Conservation (phyloP, 2,797 vertebrate species). For the Coregonus sp. region DNA sequence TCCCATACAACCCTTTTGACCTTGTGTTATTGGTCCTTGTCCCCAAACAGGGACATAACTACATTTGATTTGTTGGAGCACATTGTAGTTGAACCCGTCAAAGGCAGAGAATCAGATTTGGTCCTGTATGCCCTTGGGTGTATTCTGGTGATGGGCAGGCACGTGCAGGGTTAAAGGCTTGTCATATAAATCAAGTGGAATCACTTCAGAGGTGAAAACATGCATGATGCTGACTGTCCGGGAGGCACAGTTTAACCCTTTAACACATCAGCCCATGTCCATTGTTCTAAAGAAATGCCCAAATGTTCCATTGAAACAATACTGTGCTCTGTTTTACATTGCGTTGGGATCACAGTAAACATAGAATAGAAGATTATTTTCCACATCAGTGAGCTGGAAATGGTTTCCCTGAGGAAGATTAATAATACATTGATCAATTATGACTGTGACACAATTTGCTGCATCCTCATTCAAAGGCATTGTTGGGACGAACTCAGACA, state of each 20-base stretch:
- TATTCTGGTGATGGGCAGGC: slow-evolving; percentile 74
- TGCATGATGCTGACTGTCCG: slow-evolving; percentile 57
- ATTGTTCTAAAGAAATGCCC: slow-evolving; percentile 9
- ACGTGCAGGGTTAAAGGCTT: slow-evolving; percentile 75
- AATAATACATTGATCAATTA: slow-evolving; percentile 49
- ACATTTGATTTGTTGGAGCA: slow-evolving; percentile 69
- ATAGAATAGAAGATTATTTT: slow-evolving; percentile 30
- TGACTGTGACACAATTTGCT: not conserved
- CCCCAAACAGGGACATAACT: slow-evolving; percentile 50
- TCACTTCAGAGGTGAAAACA: slow-evolving; percentile 75
- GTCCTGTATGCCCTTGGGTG: slow-evolving; percentile 72
- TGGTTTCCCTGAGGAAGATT: slow-evolving; percentile 41
- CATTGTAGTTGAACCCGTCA: slow-evolving; percentile 64
- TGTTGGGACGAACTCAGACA: slow-evolving; percentile 31
- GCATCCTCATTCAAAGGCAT: not conserved
- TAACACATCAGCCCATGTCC: slow-evolving; percentile 22
- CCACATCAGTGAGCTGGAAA: slow-evolving; percentile 24
- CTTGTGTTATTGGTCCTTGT: slow-evolving; percentile 49
- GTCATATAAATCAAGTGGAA: slow-evolving; percentile 78
- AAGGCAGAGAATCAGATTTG: slow-evolving; percentile 71
- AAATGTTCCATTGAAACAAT: not conserved
- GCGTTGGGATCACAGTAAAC: slow-evolving; percentile 32
- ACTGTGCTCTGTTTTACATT: not conserved
- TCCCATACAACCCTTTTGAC: slow-evolving; percentile 35
- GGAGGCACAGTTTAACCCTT: not conserved